A percentile compares a stretch with the other conserved stretches of the same genome.
phyloP scores from a whole-genome alignment of 2,113 vertebrate genomes.

The Carettochelys insculpta region DNA sequence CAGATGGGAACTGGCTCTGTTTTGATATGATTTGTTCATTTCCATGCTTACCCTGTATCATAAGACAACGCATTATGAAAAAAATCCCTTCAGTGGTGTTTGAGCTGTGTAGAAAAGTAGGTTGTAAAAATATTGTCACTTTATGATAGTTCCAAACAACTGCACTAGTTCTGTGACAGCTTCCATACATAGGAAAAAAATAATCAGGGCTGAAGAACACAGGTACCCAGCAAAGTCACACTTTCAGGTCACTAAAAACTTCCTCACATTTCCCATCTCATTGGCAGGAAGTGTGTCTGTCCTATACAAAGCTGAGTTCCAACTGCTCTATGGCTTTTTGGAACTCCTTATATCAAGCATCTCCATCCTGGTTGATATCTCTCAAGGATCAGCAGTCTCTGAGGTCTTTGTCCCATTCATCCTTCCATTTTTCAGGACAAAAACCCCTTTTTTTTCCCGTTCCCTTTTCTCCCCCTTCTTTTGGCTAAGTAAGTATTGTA shows the following conservation, averaged over 20 bases:
- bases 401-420: not conserved
- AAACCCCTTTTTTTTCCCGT: no score
- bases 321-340: no score
- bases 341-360: no score
- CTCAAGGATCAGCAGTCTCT: not conserved
- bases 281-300: no score
- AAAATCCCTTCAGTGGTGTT: constrained; percentile 55
- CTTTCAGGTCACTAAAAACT: no score
- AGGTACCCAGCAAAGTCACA: no score
- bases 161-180: constrained; percentile 33
- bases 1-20: constrained; percentile 62
- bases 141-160: constrained; percentile 17
- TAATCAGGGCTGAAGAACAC: no score
- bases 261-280: no score
- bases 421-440: no score
- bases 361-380: not conserved
- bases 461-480: no score
- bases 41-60: constrained; percentile 47
- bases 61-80: constrained; percentile 60
- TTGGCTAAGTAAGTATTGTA: not conserved
- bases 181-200: not conserved
- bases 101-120: constrained; percentile 30
- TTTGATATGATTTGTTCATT: constrained; percentile 52
- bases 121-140: not conserved
- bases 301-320: no score